Conservation (phyloP, 2,113 vertebrate genomes). For the Tringa solitaria region DNA sequence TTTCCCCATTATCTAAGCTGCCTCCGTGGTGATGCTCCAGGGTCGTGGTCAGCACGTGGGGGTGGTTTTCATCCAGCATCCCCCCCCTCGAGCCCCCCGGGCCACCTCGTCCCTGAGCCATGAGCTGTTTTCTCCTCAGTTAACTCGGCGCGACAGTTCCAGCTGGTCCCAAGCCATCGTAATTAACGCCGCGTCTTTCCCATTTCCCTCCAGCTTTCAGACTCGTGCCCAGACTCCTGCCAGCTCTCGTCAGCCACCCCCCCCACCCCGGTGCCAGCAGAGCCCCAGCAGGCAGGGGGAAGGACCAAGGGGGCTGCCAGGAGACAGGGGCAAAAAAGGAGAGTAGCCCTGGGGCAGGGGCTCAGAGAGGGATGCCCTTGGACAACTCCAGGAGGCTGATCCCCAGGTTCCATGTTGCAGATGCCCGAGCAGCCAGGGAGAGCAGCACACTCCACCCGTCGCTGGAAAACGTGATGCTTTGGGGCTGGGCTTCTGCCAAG, state of each 20-base stretch:
- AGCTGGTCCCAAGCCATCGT: slow-evolving; percentile 41
- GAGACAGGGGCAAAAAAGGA: background rate
- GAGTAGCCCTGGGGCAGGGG: background rate
- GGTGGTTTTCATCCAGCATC: background rate
- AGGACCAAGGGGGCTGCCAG: background rate
- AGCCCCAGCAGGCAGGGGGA: background rate
- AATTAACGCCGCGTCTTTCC: slow-evolving; percentile 31
- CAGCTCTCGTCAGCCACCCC: background rate
- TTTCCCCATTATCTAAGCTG: background rate
- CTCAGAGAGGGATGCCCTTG: background rate
- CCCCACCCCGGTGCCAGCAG: background rate
- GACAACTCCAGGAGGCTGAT: background rate
- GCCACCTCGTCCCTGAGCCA: background rate
- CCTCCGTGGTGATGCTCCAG: background rate
- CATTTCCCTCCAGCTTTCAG: background rate
- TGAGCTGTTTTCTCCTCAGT: slow-evolving; percentile 66
- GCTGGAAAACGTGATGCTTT: background rate
- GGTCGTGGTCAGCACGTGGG: background rate
- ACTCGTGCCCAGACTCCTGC: background rate
- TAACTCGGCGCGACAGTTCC: slow-evolving; percentile 33
- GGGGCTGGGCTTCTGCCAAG: background rate
- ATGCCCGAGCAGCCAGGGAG: background rate
- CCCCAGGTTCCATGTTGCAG: background rate
- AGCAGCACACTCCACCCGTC: rapidly evolving
- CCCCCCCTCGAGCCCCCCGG: background rate